These are phyloP conservation scores for Zaprionus inermis DNA, from an alignment of 1,140 invertebrate genomes.

Conservation along the genomic window DNA sequence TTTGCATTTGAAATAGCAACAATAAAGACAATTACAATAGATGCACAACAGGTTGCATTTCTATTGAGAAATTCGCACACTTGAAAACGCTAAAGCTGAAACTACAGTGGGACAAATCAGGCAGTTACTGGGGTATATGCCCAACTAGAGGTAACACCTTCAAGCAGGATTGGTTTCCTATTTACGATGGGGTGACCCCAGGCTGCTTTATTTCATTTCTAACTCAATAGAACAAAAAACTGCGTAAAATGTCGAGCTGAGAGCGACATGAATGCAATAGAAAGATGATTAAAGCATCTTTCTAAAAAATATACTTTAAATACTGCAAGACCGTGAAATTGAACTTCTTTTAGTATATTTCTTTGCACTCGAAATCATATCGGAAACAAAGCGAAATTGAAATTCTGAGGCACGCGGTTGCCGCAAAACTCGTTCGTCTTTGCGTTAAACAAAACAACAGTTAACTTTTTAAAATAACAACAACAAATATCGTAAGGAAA, in stretches of 20 bases:
- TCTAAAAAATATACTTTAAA: conserved; percentile 7
- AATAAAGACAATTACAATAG: neutral
- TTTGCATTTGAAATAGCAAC: conserved; percentile 34
- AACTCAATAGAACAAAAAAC: no score
- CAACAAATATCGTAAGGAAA: conserved; percentile 38
- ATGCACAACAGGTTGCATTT: conserved; percentile 12
- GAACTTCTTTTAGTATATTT: neutral
- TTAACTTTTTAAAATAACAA: conserved; percentile 63
- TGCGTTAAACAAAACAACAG: conserved; percentile 67
- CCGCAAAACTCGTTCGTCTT: conserved; percentile 50
- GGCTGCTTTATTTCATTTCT: neutral
- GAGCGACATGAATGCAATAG: neutral
- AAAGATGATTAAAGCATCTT: no score
- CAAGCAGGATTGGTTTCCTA: neutral
- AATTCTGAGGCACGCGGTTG: conserved; percentile 41
- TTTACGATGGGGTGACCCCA: neutral
- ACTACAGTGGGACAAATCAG: neutral
- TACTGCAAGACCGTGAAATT: neutral
- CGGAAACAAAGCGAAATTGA: conserved; percentile 42
- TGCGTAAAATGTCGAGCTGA: neutral
- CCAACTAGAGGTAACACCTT: neutral
- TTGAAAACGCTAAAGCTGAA: conserved; percentile 43
- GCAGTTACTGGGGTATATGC: neutral
- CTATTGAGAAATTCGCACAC: conserved; percentile 50
- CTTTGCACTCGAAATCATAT: neutral